Conservation (phyloP, 2,113 vertebrate genomes). For the Acrocephalus kingi region DNA sequence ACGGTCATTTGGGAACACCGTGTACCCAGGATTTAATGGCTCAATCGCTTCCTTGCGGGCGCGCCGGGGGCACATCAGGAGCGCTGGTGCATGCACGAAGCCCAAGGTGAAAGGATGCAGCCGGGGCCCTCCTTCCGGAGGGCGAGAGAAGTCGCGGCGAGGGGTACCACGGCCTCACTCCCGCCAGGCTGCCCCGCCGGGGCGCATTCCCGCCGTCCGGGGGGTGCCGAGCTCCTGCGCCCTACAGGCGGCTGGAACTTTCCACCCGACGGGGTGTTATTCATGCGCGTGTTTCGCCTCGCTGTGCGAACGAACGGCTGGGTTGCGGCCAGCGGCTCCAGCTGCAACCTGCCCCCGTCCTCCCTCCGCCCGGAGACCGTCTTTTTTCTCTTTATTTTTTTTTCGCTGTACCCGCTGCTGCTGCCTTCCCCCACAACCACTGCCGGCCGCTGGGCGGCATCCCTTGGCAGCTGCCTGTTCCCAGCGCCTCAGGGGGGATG, state of each 20-base stretch:
- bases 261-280: background rate
- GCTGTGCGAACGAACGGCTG: background rate
- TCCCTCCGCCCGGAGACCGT: background rate
- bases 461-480: background rate
- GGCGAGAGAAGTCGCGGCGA: background rate
- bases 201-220: background rate
- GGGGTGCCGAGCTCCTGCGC: background rate
- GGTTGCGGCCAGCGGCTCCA: background rate
- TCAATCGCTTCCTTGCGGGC: background rate
- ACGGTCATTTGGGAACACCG: background rate
- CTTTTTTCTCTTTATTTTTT: background rate
- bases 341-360: background rate
- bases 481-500: background rate
- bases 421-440: background rate
- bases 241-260: background rate
- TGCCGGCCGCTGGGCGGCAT: constrained; percentile 26
- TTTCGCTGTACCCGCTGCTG: background rate
- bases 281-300: background rate
- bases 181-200: accelerated
- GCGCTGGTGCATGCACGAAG: background rate
- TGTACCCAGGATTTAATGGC: background rate
- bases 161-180: background rate
- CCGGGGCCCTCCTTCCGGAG: too few species aligned
- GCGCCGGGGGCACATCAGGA: background rate
- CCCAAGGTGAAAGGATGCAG: background rate